Evolutionary conservation across 2,888 invertebrate species (phyloP), one percentile per base, ranked within the genome.

Genomic region (Platyscelio sp.): DNA sequence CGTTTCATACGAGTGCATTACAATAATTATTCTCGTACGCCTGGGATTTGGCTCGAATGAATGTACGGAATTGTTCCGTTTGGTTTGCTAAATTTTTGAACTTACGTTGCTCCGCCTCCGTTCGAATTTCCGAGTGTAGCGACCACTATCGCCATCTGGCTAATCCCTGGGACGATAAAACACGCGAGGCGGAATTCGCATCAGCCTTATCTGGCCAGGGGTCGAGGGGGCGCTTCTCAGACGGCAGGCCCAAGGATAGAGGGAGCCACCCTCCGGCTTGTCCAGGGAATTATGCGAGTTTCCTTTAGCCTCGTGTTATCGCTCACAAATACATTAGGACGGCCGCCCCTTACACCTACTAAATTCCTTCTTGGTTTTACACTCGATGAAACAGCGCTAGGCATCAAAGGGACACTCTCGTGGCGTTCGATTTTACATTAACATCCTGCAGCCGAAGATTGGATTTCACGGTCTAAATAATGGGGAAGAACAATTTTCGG

Each of bases 341-440:
- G 54, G 68, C 46, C 60, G 58, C 56, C 70, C 61, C 83, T 82
- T 83, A 74, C 78, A 74, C 70, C 70, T 79, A 63, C 63, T 74
- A 78, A 83, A 83, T 79, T 83, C 83, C 79, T 76, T 76, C 82
- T 76, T 74, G 79, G 83, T 79, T 83, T 83, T 83, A 83, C 83
- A 83, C 83, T 83, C 83, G 83, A 83, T 78, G 78, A 83, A 83
- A 83, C 77, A 77, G 72, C 71, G 68, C 61, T 24, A 56, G 49
- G 83, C 83, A 78, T 77, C 77, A 78, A 83, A 78, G 83, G 68
- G 82, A 83, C 82, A 83, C 76, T 76, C 65, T 67, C 65, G 54
- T 70, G 77, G 60, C 61, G 72, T 83, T 77, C 77, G 78, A 83
- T 83, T 83, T 83, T 78, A 63, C 83, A 83, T 83, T 78, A 83